phyloP scores from a whole-genome alignment of 2,888 invertebrate species.

The Lycophotia porphyrea region DNA sequence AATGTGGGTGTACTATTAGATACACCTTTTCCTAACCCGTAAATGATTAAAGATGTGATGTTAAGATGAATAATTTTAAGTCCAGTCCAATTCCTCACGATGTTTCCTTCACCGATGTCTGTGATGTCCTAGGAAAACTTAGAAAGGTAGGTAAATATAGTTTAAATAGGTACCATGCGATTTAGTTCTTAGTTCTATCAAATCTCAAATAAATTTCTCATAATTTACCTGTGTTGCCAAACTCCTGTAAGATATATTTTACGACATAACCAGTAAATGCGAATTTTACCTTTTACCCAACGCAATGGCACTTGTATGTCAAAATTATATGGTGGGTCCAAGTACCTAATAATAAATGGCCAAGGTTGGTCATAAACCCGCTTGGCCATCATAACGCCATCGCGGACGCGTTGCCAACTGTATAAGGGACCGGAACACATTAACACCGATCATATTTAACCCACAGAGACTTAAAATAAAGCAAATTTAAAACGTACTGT shows the following conservation, averaged over 20 bases:
- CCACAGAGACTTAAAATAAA: conserved; percentile 36
- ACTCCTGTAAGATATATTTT: conserved; percentile 2
- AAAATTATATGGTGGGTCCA: conserved; percentile 54
- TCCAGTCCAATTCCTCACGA: background rate
- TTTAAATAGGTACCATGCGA: background rate
- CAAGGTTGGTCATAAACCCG: conserved; percentile 60
- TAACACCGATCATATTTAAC: conserved; percentile 59
- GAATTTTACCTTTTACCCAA: conserved; percentile 42
- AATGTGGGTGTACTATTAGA: no score
- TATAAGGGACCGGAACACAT: conserved; percentile 57
- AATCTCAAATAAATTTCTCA: background rate
- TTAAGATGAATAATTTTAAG: no score
- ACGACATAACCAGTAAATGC: conserved; percentile 10
- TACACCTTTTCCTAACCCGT: no score
- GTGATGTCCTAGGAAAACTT: background rate
- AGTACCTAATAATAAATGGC: conserved; percentile 61
- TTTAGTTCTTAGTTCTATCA: background rate
- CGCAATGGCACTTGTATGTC: conserved; percentile 31
- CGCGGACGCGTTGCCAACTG: conserved; percentile 60
- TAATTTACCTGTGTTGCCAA: background rate
- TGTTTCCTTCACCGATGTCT: background rate
- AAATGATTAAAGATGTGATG: no score
- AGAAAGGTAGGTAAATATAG: background rate
- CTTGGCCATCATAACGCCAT: conserved; percentile 36
- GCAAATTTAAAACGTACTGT: conserved; percentile 40